Conservation (phyloP, 2,797 vertebrate genomes). For the Sebastes trivittatus region DNA sequence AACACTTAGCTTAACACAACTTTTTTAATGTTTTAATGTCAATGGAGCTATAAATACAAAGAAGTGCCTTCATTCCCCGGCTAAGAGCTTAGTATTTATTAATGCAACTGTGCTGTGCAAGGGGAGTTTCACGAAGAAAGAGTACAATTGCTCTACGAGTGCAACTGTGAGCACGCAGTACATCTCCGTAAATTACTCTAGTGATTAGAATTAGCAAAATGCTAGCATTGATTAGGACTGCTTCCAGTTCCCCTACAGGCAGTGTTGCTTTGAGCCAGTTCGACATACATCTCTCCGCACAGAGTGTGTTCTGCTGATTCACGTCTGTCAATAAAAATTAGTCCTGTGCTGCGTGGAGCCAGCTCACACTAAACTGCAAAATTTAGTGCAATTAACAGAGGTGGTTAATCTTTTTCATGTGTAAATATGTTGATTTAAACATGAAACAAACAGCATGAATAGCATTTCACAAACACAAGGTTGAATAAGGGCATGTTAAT, state of each 20-base stretch:
- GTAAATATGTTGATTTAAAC: slow-evolving; percentile 77
- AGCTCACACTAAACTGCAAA: slow-evolving; percentile 16
- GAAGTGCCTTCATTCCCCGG: slow-evolving; percentile 35
- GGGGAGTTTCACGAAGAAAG: neutral
- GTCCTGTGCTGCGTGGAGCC: neutral
- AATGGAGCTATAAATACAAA: slow-evolving; percentile 50
- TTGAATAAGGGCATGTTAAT: slow-evolving; percentile 77
- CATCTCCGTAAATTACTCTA: slow-evolving; percentile 34
- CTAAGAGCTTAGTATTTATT: slow-evolving; percentile 61
- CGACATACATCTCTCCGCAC: neutral
- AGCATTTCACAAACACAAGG: slow-evolving; percentile 70
- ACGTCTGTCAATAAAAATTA: slow-evolving; percentile 35
- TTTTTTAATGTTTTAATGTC: slow-evolving; percentile 52
- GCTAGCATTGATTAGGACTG: slow-evolving; percentile 38
- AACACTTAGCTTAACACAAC: slow-evolving; percentile 39
- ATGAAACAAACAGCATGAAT: slow-evolving; percentile 75
- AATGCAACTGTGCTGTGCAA: slow-evolving; percentile 24
- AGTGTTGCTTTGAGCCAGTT: neutral
- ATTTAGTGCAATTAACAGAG: slow-evolving; percentile 68
- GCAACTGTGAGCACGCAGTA: slow-evolving; percentile 13
- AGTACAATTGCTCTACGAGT: neutral
- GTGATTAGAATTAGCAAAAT: slow-evolving; percentile 50
- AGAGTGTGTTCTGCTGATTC: slow-evolving; percentile 10
- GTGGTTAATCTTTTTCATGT: slow-evolving; percentile 75
- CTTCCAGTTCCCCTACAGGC: slow-evolving; percentile 19